Base-by-base conservation (phyloP, 2,113 vertebrate species). In the Coryphaenoides rupestris region DNA sequence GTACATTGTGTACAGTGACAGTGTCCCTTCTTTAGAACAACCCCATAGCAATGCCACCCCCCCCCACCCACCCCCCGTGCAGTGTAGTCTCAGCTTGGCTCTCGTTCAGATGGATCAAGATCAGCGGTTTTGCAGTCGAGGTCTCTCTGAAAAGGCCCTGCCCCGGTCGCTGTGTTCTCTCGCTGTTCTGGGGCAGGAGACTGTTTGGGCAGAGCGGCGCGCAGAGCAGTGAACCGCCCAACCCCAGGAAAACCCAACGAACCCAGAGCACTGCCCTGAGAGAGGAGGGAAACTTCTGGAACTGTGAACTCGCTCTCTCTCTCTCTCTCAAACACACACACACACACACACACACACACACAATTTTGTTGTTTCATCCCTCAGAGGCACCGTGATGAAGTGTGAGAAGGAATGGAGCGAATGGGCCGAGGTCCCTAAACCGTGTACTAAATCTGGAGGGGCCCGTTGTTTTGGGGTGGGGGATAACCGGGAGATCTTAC, bases 181-280 rank as follows among this genome's bases (percentile, higher is more conserved):
- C 78, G 80, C 85, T 80, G 81, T 87, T 90, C 84, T 87, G 90
- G 88, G 89, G 85, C 76, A 68, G 85, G 86, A n/a, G n/a, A 77
- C 76, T 86, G 13, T n/a, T 79, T 82, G 72, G 80, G 83, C 78
- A 70, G 79, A 84, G 72, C 70, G 63, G 76, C 80, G 33, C 74
- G 82, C 79, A 65, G 77, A 66, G 24, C 70, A 4, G 60, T 65
- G 83, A 90, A 90, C 88, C 72, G 86, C 75, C 50, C 82, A 86
- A 91, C 88, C 89, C 81, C 77, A 60, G 65, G 73, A 87, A 86
- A 40, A 83, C 81, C 77, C 77, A 69, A 58, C 70, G 77, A 89
- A 88, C 84, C 78, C 66, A 69, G n/a, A n/a, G 63, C 2, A 55
- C 77, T 65, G 80, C 80, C 84, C 79, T 65, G 73, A 75, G 74